These are phyloP conservation scores for Macquaria australasica DNA, from an alignment of 2,113 vertebrate species.

Conservation along the genomic window DNA sequence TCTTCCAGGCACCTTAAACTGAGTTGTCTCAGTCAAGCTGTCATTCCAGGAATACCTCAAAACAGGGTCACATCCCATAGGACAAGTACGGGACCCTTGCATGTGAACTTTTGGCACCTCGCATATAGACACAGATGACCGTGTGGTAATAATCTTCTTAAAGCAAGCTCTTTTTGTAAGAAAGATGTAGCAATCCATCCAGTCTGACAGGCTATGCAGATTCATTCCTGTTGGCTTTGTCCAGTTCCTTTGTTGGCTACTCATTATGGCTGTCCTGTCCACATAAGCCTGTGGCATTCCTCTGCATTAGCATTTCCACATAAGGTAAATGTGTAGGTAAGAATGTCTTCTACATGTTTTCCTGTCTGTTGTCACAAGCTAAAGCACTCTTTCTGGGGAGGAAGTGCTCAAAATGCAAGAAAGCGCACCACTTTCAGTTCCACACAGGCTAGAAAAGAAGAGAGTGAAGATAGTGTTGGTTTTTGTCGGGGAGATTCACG, in stretches of 20 bases:
- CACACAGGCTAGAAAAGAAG: slow-evolving; percentile 28
- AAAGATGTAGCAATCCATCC: slow-evolving; percentile 63
- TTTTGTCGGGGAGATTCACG: background rate
- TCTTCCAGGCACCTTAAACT: slow-evolving; percentile 34
- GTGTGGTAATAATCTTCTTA: slow-evolving; percentile 76
- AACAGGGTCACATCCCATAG: slow-evolving; percentile 38
- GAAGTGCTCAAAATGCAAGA: slow-evolving; percentile 3
- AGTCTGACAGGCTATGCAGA: slow-evolving; percentile 68
- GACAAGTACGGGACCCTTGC: slow-evolving; percentile 28
- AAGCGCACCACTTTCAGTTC: slow-evolving; percentile 51
- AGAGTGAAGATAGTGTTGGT: slow-evolving; percentile 28
- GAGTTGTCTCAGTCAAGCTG: slow-evolving; percentile 61
- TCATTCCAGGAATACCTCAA: slow-evolving; percentile 57
- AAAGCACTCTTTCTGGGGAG: background rate
- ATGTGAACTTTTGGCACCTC: slow-evolving; percentile 58
- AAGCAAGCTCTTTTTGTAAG: slow-evolving; percentile 57
- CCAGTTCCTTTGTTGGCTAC: slow-evolving; percentile 33
- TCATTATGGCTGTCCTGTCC: slow-evolving; percentile 48
- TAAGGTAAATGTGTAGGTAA: slow-evolving; percentile 9
- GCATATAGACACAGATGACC: slow-evolving; percentile 61
- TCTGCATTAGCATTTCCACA: slow-evolving; percentile 23
- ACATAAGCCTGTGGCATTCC: slow-evolving; percentile 20
- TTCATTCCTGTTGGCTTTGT: slow-evolving; percentile 57
- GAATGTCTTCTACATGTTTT: background rate
- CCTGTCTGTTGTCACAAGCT: background rate